These are phyloP conservation scores for Diarsia brunnea DNA, from an alignment of 2,888 invertebrate species.

Conservation along the genomic window DNA sequence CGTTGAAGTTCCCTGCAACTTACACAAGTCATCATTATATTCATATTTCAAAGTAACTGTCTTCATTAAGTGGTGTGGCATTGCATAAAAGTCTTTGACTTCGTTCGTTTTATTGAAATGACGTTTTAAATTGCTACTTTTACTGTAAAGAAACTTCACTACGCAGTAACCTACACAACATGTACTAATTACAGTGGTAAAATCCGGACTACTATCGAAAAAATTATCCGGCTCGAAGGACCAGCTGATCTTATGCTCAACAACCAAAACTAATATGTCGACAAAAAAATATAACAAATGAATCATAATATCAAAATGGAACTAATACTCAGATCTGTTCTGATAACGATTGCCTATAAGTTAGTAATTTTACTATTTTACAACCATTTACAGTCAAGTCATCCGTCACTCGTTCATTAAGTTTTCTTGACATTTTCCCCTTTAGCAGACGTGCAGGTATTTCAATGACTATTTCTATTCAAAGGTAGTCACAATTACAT, in stretches of 20 bases:
- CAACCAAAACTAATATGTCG: too few species aligned
- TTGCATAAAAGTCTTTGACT: constrained; percentile 19
- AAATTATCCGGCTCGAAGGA: constrained; percentile 19
- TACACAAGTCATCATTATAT: constrained; percentile 33
- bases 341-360: constrained; percentile 16
- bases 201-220: not conserved
- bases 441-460: constrained; percentile 29
- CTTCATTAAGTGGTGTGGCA: constrained; percentile 12
- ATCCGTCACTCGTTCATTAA: constrained; percentile 12
- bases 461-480: constrained; percentile 26
- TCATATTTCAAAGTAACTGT: constrained; percentile 19
- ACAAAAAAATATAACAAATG: not conserved
- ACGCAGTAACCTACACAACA: too few species aligned
- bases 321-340: not conserved
- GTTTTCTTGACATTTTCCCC: constrained; percentile 39
- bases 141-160: not conserved
- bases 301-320: not conserved
- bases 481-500: not conserved
- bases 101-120: not conserved
- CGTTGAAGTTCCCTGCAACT: constrained; percentile 9
- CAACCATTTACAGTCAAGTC: constrained; percentile 19
- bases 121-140: not conserved
- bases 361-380: constrained; percentile 9
- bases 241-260: not conserved
- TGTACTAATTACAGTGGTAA: too few species aligned